These are phyloP conservation scores for Luscinia luscinia DNA, from an alignment of 2,797 vertebrate species.

Conservation along the genomic window DNA sequence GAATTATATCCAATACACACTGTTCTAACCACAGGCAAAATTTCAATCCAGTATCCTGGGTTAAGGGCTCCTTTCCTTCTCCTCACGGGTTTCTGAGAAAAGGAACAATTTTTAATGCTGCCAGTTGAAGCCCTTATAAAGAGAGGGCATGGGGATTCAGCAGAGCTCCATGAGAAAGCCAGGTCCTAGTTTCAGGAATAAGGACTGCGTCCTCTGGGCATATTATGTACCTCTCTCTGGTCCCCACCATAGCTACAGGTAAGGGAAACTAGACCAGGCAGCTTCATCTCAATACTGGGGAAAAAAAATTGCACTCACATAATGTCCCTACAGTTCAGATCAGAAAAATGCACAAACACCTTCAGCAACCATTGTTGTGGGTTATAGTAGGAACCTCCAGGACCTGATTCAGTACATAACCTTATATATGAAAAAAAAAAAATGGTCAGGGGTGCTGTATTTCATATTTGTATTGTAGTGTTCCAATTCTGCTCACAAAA, in stretches of 20 bases:
- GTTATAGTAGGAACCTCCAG: neutral
- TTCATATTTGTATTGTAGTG: neutral
- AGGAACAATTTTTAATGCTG: neutral
- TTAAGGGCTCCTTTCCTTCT: neutral
- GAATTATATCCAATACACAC: neutral
- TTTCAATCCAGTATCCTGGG: neutral
- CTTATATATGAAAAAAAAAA: neutral
- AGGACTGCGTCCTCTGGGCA: neutral
- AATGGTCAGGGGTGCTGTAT: neutral
- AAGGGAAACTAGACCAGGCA: neutral
- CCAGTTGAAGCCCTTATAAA: neutral
- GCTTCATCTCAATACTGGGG: neutral
- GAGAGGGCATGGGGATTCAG: neutral
- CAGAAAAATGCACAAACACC: neutral
- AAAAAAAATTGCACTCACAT: neutral
- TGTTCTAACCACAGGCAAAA: neutral
- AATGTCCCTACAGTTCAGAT: neutral
- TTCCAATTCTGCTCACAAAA: neutral
- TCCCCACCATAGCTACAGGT: neutral
- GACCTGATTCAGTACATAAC: neutral
- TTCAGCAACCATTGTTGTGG: neutral
- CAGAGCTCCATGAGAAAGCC: neutral
- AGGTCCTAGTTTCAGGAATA: neutral
- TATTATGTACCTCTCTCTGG: neutral
- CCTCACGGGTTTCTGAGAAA: neutral